phyloP scores from a whole-genome alignment of 1,140 invertebrate species.

The Helicoverpa zea region DNA sequence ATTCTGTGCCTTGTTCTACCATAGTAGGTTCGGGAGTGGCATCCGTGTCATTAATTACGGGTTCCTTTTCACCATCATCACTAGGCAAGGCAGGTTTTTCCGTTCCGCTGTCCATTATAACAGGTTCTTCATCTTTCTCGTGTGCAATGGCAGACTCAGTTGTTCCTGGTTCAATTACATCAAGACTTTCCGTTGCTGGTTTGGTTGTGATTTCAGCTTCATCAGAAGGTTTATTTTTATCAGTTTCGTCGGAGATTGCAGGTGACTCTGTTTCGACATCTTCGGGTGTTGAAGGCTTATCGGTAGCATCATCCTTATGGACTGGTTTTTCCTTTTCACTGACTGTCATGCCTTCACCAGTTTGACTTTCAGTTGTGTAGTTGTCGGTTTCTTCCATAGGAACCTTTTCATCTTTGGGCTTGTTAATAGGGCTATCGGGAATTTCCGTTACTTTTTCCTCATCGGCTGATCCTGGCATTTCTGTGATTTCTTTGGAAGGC shows the following conservation, averaged over 20 bases:
- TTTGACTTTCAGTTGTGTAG: slow-evolving; percentile 9
- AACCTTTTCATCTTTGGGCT: neutral
- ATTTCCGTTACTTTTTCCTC: neutral
- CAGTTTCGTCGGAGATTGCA: neutral
- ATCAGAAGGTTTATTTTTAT: neutral
- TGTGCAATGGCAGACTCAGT: neutral
- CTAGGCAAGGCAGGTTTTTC: neutral
- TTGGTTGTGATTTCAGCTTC: slow-evolving; percentile 1
- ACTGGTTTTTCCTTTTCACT: neutral
- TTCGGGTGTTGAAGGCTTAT: neutral
- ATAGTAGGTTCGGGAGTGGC: too few relatives aligned
- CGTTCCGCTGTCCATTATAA: neutral
- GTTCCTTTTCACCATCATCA: slow-evolving; percentile 4
- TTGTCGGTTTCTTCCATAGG: neutral
- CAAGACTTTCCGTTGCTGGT: neutral
- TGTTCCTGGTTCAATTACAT: neutral
- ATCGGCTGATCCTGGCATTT: neutral
- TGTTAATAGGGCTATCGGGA: neutral
- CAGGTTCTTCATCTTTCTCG: neutral
- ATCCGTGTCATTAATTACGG: neutral
- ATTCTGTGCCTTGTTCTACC: neutral
- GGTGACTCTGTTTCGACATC: neutral
- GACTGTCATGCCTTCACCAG: neutral
- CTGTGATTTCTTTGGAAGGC: slow-evolving; percentile 4
- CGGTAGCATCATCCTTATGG: neutral